A percentile compares a stretch with the other conserved stretches of the same genome.
Evolutionary conservation across 1,140 invertebrate genomes (phyloP).

Genomic region (Yoshiicerus persimilis): DNA sequence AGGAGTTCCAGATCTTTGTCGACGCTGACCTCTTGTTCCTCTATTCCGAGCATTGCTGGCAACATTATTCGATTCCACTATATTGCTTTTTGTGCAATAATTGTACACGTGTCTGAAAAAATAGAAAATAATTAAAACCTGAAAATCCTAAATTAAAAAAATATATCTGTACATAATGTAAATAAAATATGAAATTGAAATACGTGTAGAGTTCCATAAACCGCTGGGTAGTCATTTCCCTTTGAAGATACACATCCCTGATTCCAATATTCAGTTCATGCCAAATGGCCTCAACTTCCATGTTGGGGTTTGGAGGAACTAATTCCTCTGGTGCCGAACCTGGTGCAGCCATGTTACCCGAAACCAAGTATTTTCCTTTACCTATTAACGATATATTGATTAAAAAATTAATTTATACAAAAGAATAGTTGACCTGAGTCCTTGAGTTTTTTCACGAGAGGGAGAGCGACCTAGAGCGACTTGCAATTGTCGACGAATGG

Average conservation of each 20-base stretch:
- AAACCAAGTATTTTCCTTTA: no score
- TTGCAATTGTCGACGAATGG: no score
- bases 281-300: conserved; percentile 4
- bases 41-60: not conserved
- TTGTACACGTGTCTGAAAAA: conserved; percentile 25
- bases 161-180: no score
- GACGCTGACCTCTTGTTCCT: not conserved
- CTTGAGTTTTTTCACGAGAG: no score
- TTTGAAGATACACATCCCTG: not conserved
- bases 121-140: no score
- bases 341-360: not conserved
- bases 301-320: not conserved
- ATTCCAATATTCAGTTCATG: conserved; percentile 12
- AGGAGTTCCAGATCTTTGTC: not conserved
- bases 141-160: no score
- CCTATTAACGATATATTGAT: no score
- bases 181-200: no score
- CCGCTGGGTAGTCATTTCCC: conserved; percentile 21
- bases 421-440: no score
- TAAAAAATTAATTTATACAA: no score
- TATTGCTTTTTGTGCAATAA: conserved; percentile 1
- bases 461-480: no score
- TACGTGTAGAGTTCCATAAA: conserved; percentile 35
- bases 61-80: not conserved
- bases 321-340: not conserved